A percentile compares a stretch with the other conserved stretches of the same genome.
Conservation (phyloP, 1,140 invertebrate species). For the Ectropis grisescens region DNA sequence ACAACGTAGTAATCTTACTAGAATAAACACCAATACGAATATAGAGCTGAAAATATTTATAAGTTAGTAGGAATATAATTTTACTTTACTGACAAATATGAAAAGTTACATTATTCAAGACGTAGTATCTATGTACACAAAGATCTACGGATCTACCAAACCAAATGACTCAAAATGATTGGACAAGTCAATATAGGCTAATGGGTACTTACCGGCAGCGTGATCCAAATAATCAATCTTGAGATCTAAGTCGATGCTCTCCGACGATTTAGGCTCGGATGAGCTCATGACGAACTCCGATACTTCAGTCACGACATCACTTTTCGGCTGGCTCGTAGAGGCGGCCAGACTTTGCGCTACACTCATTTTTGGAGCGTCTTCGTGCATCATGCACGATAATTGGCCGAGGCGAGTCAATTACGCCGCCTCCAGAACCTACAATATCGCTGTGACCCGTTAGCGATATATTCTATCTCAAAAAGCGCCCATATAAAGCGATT, state of each 20-base stretch:
- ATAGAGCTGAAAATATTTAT: no score
- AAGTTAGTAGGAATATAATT: no score
- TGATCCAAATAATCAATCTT: slow-evolving; percentile 57
- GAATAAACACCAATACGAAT: no score
- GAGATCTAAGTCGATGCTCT: slow-evolving; percentile 45
- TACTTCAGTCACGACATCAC: slow-evolving; percentile 42
- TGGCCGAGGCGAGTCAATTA: slow-evolving; percentile 39
- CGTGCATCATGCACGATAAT: slow-evolving; percentile 55
- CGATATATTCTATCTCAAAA: slow-evolving; percentile 40
- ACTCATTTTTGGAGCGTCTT: slow-evolving; percentile 66
- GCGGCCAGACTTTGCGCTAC: slow-evolving; percentile 57
- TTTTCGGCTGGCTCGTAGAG: slow-evolving; percentile 56
- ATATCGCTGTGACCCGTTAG: slow-evolving; percentile 28
- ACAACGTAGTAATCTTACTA: no score
- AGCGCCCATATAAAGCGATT: slow-evolving; percentile 36
- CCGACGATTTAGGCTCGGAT: slow-evolving; percentile 37
- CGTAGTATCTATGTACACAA: no score
- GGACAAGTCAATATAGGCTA: no score
- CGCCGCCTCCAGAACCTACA: slow-evolving; percentile 27
- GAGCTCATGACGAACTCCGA: slow-evolving; percentile 44
- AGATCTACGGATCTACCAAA: no score
- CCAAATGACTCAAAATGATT: no score
- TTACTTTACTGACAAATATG: no score
- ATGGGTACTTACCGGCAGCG: slow-evolving; percentile 36
- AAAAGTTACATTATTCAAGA: no score